Base-by-base conservation (phyloP, 2,113 vertebrate genomes). In the Heterocephalus glaber region DNA sequence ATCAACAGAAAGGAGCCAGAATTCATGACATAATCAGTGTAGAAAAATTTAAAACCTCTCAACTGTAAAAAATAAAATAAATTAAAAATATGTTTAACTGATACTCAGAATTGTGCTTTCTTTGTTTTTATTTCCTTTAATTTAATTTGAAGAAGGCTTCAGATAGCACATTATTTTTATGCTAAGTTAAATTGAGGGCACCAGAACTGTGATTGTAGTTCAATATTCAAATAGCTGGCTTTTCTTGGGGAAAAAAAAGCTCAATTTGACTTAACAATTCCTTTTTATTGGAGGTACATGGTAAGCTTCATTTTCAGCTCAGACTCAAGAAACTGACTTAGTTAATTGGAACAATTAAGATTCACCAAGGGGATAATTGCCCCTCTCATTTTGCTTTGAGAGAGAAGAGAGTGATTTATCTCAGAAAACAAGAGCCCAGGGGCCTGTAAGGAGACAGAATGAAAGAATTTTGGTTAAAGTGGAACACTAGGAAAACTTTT, bases 321-420 rank as follows among this genome's bases (percentile, higher is more conserved):
- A 96, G 95, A 96, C 63, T 96, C 91, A 79, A 96, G 94, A 97
- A 96, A 95, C 95, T 95, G 83, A 94, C 94, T 97, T 96, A 84
- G 93, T 95, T 97, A 98, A 97, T 96, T 98, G 95, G 79, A 58
- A 97, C 90, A 94, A 97, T 97, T 98, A 98, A 98, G 97, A 95
- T 95, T 92, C 94, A 94, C 90, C 41, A 4, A 97, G 96, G 92
- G 90, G 90, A 95, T 97, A 97, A 98, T 97, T 97, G 97, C 92
- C 89, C 96, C 97, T 97, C 95, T 97, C 86, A 96, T 94, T 96
- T 97, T 94, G 91, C 89, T 94, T 96, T 80, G 61, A 56, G 56
- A 92, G 44, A 94, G 74, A 28, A 94, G 95, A 91, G 76, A 95
- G 70, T 97, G 94, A 97, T 98, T 97, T 98, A 96, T 97, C 72